Base-by-base conservation (phyloP, 2,888 invertebrate genomes). In the Escarpia spicata region DNA sequence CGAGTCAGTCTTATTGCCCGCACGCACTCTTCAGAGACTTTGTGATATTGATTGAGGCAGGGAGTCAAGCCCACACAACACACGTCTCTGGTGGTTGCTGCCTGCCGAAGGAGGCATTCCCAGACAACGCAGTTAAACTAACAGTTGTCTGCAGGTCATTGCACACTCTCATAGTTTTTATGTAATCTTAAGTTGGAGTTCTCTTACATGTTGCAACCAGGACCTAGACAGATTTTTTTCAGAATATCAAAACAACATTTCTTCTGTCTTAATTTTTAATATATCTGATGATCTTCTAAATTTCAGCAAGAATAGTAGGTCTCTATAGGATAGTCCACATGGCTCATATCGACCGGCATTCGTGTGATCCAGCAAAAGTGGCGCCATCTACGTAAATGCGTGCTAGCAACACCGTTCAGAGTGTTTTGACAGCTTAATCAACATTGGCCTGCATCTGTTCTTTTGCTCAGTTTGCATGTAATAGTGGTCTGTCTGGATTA, bases 21-120 rank as follows among this genome's bases (percentile, higher is more conserved):
- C 19, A 75, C 19, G 75, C 19, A 75, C 4, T 75, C 75, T 75
- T 75, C 75, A 75, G 75, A 75, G 75, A 75, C 75, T 6, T n/a
- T 75, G 26, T 75, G 75, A 75, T 75, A 75, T 75, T 75, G 15
- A 75, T 75, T 75, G 75, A 75, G n/a, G 75, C 75, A 75, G 75
- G 26, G n/a, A 75, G 19, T 75, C 6, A 6, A 75, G 75, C 19
- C 26, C 26, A 19, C 26, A 26, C 26, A 75, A 15, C 26, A n/a
- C 26, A 26, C 6, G 75, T 75, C 75, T 26, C 75, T 75, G n/a
- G 75, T 26, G 75, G n/a, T 26, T n/a, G 75, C 6, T 0, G 26
- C 6, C 75, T 26, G 19, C n/a, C 75, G 2, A 75, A 26, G 75
- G 75, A 75, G 75, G 4, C n/a, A n/a, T 75, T 75, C n/a, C 26